phyloP scores from a whole-genome alignment of 2,888 invertebrate species.

The Biston betularia region DNA sequence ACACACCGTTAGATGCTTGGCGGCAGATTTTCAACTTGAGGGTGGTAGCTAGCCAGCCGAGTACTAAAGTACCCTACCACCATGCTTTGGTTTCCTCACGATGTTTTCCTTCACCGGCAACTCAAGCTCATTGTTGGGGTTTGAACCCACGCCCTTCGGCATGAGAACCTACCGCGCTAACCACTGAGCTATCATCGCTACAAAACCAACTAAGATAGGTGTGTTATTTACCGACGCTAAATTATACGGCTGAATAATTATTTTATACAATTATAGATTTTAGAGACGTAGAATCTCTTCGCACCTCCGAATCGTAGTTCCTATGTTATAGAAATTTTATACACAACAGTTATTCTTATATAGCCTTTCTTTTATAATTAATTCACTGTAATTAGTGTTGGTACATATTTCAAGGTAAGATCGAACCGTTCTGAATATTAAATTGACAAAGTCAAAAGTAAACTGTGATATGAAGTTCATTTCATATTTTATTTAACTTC shows the following conservation, averaged over 20 bases:
- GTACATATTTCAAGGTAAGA: not conserved
- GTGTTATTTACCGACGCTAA: not conserved
- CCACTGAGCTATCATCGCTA: too few species aligned
- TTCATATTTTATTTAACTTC: conserved; percentile 20
- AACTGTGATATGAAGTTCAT: conserved; percentile 60
- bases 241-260: not conserved
- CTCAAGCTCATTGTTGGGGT: too few species aligned
- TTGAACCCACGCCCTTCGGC: too few species aligned
- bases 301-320: conserved; percentile 20
- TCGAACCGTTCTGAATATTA: conserved; percentile 10
- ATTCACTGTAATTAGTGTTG: conserved; percentile 10
- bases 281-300: conserved; percentile 26
- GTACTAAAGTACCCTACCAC: too few species aligned
- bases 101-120: too few species aligned
- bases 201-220: too few species aligned
- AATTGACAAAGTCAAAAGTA: conserved; percentile 32
- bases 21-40: too few species aligned
- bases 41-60: too few species aligned
- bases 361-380: too few species aligned
- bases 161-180: too few species aligned
- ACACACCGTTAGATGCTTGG: too few species aligned
- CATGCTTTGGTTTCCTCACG: too few species aligned
- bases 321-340: conserved; percentile 11
- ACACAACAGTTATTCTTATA: not conserved
- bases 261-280: not conserved